Conservation (phyloP, 2,888 invertebrate genomes). For the Perithous albicinctus region DNA sequence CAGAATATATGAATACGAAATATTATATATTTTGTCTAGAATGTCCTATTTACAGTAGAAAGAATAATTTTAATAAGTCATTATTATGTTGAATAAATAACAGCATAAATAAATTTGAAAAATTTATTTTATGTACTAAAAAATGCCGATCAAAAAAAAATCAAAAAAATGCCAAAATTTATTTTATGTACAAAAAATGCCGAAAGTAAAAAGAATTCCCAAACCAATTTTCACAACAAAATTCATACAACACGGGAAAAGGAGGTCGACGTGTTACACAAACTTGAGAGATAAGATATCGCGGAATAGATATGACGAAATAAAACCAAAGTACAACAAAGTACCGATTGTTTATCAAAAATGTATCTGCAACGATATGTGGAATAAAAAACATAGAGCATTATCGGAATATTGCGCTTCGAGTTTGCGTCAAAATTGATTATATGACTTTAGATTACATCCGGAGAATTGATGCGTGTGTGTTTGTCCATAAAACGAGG, state of each 20-base stretch:
- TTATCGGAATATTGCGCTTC: neutral
- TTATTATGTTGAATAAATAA: too few species aligned
- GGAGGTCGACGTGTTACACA: neutral
- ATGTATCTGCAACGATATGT: neutral
- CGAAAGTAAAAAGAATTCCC: neutral
- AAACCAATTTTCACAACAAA: neutral
- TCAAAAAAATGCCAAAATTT: too few species aligned
- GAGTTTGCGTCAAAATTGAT: neutral
- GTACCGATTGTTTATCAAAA: neutral
- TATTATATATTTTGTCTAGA: too few species aligned
- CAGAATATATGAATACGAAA: too few species aligned
- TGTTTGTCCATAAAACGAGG: too few species aligned
- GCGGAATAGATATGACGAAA: neutral
- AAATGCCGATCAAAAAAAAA: too few species aligned
- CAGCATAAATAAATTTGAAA: too few species aligned
- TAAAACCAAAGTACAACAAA: neutral
- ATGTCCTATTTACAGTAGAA: too few species aligned
- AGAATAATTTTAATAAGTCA: too few species aligned
- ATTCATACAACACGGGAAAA: neutral
- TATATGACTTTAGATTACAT: neutral
- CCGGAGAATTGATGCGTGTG: neutral
- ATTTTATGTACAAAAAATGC: too few species aligned
- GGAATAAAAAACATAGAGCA: neutral
- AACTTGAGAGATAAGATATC: conserved; percentile 4
- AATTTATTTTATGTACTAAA: too few species aligned